Evolutionary conservation across 2,888 invertebrate genomes (phyloP).

Genomic region (Belgica antarctica): DNA sequence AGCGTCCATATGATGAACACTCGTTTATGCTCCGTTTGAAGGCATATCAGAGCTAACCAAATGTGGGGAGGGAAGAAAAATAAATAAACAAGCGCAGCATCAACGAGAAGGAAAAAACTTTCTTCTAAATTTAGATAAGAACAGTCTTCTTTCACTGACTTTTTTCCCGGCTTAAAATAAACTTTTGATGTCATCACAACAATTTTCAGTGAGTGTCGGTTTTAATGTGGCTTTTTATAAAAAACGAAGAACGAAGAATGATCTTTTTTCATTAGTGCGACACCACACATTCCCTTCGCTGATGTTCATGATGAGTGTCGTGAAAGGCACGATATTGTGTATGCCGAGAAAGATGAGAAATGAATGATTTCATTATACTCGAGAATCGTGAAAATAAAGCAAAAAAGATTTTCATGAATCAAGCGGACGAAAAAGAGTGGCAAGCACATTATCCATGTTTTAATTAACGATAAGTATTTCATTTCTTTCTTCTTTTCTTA

Average conservation of each 20-base stretch:
- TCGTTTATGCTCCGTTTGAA: background rate
- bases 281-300: conserved; percentile 6
- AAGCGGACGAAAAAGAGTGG: background rate
- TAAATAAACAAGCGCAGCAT: conserved; percentile 18
- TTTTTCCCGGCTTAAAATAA: conserved; percentile 34
- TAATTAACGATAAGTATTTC: background rate
- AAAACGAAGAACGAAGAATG: background rate
- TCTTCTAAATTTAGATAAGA: conserved; percentile 43
- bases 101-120: background rate
- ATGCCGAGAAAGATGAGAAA: background rate
- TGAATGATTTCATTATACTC: conserved; percentile 1
- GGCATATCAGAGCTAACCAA: background rate
- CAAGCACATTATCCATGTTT: background rate
- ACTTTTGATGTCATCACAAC: conserved; percentile 42
- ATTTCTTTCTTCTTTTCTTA: background rate
- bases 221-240: conserved; percentile 39
- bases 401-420: background rate
- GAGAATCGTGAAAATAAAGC: background rate
- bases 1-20: background rate
- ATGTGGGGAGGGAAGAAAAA: background rate
- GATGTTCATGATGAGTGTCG: background rate
- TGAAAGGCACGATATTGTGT: background rate
- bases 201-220: conserved; percentile 42
- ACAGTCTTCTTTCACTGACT: conserved; percentile 31
- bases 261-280: conserved; percentile 10